phyloP scores from a whole-genome alignment of 2,797 vertebrate genomes.

The Crocidura indochinensis region DNA sequence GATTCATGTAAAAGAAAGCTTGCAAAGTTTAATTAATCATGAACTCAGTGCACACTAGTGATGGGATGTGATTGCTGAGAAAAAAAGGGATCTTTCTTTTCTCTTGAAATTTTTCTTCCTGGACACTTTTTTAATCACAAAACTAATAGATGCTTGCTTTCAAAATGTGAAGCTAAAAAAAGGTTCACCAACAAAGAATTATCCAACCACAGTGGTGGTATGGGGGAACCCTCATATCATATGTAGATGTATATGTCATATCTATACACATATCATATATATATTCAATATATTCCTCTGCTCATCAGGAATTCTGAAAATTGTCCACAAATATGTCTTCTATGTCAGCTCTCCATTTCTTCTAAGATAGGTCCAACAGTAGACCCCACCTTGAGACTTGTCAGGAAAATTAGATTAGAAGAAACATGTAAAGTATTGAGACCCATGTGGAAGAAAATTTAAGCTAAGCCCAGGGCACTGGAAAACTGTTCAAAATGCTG shows the following conservation, averaged over 20 bases:
- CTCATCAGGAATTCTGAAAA: not conserved
- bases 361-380: not conserved
- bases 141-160: conserved; percentile 6
- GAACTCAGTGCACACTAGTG: conserved; percentile 37
- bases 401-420: conserved; percentile 16
- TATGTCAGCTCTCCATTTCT: not conserved
- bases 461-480: not conserved
- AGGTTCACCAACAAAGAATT: not conserved
- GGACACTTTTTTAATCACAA: conserved; percentile 57
- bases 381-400: not conserved
- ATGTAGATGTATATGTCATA: not conserved
- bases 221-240: not conserved
- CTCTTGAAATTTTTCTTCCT: conserved; percentile 58
- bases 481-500: not conserved
- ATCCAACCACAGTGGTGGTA: not conserved
- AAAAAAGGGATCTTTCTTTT: conserved; percentile 67
- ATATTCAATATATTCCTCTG: not conserved
- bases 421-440: not conserved
- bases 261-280: not conserved
- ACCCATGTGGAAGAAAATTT: not conserved
- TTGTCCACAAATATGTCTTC: not conserved
- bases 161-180: conserved; percentile 50
- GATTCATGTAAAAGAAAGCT: conserved; percentile 69
- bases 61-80: conserved; percentile 48
- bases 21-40: conserved; percentile 79